These are phyloP conservation scores for Monoplex corrugatus DNA, from an alignment of 2,888 invertebrate genomes.

Conservation along the genomic window DNA sequence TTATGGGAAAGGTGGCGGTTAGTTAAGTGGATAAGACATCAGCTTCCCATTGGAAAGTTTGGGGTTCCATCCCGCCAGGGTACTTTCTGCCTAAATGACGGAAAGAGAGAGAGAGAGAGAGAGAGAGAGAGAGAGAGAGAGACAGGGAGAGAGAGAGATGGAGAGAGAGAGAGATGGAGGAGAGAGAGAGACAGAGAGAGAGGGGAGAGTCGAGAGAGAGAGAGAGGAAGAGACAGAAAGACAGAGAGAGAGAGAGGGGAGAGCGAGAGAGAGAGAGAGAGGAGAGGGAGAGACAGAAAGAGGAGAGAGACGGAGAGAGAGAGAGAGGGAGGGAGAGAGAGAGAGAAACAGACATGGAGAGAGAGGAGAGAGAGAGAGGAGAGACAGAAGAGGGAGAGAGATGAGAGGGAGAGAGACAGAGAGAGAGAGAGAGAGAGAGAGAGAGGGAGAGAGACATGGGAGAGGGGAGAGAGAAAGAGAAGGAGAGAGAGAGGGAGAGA, in stretches of 20 bases:
- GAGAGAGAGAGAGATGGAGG: slow-evolving; percentile 19
- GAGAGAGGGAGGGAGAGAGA: background rate
- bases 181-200: background rate
- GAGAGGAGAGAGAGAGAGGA: background rate
- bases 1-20: too few species aligned
- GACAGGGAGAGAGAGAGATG: background rate
- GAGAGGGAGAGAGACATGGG: background rate
- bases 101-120: slow-evolving; percentile 1
- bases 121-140: background rate
- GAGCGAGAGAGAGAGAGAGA: background rate
- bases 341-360: background rate
- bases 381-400: background rate
- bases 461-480: background rate
- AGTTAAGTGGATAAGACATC: too few species aligned
- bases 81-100: too few species aligned
- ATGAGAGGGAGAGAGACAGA: background rate
- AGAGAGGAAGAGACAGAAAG: background rate
- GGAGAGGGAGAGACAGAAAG: background rate
- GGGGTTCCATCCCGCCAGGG: too few species aligned
- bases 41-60: too few species aligned
- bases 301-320: background rate
- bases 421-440: background rate
- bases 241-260: background rate
- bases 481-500: background rate
- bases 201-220: background rate